A percentile compares a stretch with the other conserved stretches of the same genome.
Evolutionary conservation across 2,888 invertebrate genomes (phyloP).

Genomic region (Ormyrus nitidulus): DNA sequence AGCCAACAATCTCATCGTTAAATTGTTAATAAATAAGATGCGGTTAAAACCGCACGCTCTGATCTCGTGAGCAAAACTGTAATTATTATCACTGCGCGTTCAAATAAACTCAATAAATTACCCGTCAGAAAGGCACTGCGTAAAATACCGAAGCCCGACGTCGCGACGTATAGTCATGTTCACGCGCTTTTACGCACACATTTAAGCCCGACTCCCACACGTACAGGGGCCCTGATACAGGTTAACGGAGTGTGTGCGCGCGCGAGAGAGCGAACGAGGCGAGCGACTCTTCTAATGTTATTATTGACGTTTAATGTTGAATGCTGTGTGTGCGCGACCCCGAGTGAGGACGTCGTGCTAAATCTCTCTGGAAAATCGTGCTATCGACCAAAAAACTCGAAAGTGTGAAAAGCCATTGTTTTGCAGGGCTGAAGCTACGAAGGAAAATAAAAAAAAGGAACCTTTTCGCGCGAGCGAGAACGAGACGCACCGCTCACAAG

Average conservation of each 20-base stretch:
- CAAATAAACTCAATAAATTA: constrained; percentile 33
- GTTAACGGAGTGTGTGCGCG: no score
- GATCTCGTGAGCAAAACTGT: no score
- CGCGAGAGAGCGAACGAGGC: no score
- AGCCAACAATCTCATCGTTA: neutral
- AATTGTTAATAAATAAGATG: neutral
- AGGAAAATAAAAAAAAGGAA: constrained; percentile 1
- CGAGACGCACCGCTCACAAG: neutral
- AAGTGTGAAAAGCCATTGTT: neutral
- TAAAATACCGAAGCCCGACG: constrained; percentile 18
- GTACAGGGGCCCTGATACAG: neutral
- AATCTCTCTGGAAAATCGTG: neutral
- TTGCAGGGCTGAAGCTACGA: neutral
- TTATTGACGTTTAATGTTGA: constrained; percentile 55
- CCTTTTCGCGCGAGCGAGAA: no score
- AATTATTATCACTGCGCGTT: neutral
- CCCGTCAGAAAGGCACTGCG: neutral
- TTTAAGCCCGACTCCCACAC: neutral
- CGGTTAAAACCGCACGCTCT: neutral
- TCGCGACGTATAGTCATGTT: constrained; percentile 9
- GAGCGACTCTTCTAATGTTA: constrained; percentile 51
- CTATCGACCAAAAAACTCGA: neutral
- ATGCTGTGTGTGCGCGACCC: constrained; percentile 44
- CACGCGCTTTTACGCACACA: constrained; percentile 17
- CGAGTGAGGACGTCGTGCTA: constrained; percentile 38